Evolutionary conservation across 2,888 invertebrate genomes (phyloP), one percentile per base, ranked within the genome.

Genomic region (Aporophyla nigra): DNA sequence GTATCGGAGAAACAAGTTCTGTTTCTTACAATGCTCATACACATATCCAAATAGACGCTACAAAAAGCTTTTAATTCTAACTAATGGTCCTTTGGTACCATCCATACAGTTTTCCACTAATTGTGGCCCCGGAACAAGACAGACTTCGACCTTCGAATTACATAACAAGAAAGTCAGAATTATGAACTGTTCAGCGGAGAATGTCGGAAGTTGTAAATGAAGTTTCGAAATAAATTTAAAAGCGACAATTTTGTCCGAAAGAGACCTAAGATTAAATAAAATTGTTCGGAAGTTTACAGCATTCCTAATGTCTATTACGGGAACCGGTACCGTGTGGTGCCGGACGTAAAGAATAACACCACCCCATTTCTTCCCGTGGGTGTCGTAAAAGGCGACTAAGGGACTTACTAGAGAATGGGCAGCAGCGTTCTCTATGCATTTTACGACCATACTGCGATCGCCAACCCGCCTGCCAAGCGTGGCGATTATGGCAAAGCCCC

Each of bases 211-310:
- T 83, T 84, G 77, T 78, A 83, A 81, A 80, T 85, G 69, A 84
- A 84, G 78, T 82, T 88, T 80, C 67, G 70, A 73, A 88, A 86
- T 82, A 84, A 84, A 87, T 86, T 88, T 85, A 78, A 82, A 88
- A 82, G 87, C 87, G 88, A 83, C 77, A 82, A 87, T 87, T 80
- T 83, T 82, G 82, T 81, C 74, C 82, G 82, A 83, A 80, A 77
- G 83, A 89, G 80, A 83, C 83, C 79, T 67, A 82, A 74, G 76
- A 88, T 80, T 87, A 83, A 86, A 80, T 81, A 85, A 83, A 87
- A 75, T 83, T 85, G 49, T 81, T 82, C 65, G 65, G 78, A 83
- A 83, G 74, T 83, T 88, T 81, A 80, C 53, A 85, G 79, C 86
- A 86, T 88, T 89, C 83, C 83, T 84, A 74, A 88, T 72, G 74